Percentiles rank a stretch among this genome's conserved stretches.
phyloP scores from a whole-genome alignment of 2,888 invertebrate species.

The Lepidonotus clava region DNA sequence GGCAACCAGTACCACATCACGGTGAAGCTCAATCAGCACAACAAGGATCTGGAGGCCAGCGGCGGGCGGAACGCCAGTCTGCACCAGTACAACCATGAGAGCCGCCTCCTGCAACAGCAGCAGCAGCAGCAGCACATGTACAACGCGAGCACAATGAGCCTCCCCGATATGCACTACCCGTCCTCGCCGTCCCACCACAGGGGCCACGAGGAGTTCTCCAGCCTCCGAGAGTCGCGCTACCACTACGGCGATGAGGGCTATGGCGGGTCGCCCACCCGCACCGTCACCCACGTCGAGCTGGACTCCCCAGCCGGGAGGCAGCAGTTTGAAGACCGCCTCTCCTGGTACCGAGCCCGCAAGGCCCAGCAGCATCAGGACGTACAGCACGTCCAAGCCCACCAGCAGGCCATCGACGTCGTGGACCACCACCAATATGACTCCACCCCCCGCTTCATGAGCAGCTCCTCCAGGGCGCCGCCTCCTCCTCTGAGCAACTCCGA shows the following conservation, averaged over 20 bases:
- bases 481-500: slow-evolving; percentile 21
- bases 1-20: slow-evolving; percentile 55
- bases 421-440: background rate
- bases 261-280: slow-evolving; percentile 27
- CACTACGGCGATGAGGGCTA: slow-evolving; percentile 27
- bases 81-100: background rate
- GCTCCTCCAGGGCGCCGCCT: background rate
- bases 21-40: slow-evolving; percentile 49
- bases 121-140: slow-evolving; percentile 26
- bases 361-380: background rate
- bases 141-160: slow-evolving; percentile 13
- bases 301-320: background rate
- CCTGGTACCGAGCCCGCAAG: slow-evolving; percentile 25
- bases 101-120: background rate
- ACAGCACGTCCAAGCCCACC: background rate
- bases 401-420: background rate
- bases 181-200: background rate
- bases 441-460: background rate
- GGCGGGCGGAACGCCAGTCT: background rate
- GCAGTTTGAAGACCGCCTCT: slow-evolving; percentile 37
- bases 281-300: slow-evolving; percentile 33
- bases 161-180: slow-evolving; percentile 34
- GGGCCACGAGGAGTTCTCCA: background rate
- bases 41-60: background rate
- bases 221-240: background rate